phyloP scores from a whole-genome alignment of 2,797 vertebrate species.

The Nasua narica region DNA sequence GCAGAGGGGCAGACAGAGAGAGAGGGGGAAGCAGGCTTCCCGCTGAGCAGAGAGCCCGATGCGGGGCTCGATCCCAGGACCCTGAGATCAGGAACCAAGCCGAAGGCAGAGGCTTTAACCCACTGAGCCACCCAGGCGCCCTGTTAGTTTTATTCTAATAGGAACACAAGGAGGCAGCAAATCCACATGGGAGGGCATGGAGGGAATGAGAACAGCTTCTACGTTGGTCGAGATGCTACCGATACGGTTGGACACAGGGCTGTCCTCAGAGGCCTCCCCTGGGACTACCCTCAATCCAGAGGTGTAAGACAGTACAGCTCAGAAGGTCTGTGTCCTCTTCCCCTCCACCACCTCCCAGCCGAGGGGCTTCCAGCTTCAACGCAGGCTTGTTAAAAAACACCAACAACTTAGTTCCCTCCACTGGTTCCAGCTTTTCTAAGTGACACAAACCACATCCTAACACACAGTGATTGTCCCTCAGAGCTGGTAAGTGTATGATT shows the following conservation, averaged over 20 bases:
- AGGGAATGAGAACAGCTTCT: neutral
- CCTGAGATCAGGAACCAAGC: too few relatives aligned
- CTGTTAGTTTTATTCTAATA: conserved; percentile 46
- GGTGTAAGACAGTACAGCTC: neutral
- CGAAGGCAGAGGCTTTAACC: too few relatives aligned
- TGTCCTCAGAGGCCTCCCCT: conserved; percentile 47
- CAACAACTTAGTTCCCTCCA: neutral
- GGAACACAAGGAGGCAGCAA: conserved; percentile 80
- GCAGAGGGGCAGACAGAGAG: too few relatives aligned
- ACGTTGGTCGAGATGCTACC: neutral
- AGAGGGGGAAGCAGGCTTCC: too few relatives aligned
- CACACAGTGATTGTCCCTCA: neutral
- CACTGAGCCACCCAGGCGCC: too few relatives aligned
- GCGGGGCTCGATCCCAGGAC: too few relatives aligned
- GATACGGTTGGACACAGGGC: neutral
- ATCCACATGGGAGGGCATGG: conserved; percentile 60
- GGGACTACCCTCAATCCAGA: conserved; percentile 4
- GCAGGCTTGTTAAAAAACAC: neutral
- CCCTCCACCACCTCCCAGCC: neutral
- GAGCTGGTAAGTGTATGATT: neutral
- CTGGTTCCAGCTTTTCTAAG: neutral
- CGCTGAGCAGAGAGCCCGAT: too few relatives aligned
- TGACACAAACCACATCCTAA: neutral
- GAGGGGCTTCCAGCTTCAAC: neutral
- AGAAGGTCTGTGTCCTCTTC: neutral